phyloP scores from a whole-genome alignment of 2,797 vertebrate species.

The Tamandua tetradactyla region DNA sequence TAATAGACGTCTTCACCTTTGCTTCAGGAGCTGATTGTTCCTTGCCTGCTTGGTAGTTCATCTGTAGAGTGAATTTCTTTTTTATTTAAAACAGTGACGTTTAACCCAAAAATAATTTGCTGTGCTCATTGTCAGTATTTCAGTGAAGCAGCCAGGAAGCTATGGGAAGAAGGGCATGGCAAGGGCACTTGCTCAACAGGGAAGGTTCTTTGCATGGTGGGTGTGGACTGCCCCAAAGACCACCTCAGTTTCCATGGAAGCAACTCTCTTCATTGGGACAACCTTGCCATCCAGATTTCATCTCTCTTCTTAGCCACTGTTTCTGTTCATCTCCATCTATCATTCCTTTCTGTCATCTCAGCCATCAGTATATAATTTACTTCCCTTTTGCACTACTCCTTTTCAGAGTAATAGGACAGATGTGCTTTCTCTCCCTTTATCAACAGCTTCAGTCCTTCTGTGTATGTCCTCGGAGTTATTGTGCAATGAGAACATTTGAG shows the following conservation, averaged over 20 bases:
- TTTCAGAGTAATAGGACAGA: not conserved
- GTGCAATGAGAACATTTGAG: not conserved
- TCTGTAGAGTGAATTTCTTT: not conserved
- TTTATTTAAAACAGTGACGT: constrained; percentile 25
- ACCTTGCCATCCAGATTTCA: not conserved
- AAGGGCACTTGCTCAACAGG: too few relatives aligned
- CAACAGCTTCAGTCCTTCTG: not conserved
- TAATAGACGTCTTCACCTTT: not conserved
- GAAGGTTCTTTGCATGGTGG: not conserved
- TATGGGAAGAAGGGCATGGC: not conserved
- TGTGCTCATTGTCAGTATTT: not conserved
- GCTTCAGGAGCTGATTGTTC: not conserved
- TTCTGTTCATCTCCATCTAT: not conserved
- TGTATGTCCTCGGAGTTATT: not conserved
- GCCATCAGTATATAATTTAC: not conserved
- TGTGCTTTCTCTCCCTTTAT: not conserved
- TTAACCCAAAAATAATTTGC: not conserved
- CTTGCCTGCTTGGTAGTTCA: not conserved
- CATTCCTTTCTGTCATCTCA: not conserved
- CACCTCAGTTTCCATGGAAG: not conserved
- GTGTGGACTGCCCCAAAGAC: not conserved
- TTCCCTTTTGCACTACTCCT: not conserved
- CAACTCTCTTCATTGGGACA: not conserved
- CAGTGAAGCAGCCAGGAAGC: not conserved
- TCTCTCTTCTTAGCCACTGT: not conserved